A percentile compares a stretch with the other conserved stretches of the same genome.
Evolutionary conservation across 1,140 invertebrate species (phyloP).

Genomic region (Platyscapa corneri): DNA sequence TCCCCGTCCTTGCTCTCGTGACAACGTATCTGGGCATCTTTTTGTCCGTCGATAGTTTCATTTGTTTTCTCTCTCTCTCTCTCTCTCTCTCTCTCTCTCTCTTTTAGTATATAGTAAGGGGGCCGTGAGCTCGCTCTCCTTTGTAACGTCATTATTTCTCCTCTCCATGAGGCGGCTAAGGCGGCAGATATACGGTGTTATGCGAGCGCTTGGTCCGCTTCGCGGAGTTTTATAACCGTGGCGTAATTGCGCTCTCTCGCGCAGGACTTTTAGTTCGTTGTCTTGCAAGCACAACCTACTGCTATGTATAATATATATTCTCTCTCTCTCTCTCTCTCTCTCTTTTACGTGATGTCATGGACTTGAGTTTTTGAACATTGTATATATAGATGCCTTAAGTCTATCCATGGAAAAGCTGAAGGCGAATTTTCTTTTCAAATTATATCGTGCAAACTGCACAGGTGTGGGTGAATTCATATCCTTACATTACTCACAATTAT

Average conservation of each 20-base stretch:
- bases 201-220: not conserved
- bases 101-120: not conserved
- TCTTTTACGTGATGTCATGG: not conserved
- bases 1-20: conserved; percentile 1
- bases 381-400: not conserved
- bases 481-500: not conserved
- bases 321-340: not conserved
- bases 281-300: not conserved
- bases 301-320: not conserved
- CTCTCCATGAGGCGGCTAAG: not conserved
- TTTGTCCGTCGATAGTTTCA: not conserved
- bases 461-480: not conserved
- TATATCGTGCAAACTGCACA: not conserved
- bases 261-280: not conserved
- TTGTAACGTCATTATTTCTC: conserved; percentile 41
- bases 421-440: conserved; percentile 7
- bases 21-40: conserved; percentile 12
- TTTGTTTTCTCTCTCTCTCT: not conserved
- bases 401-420: not conserved
- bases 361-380: not conserved
- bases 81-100: conserved; percentile 8
- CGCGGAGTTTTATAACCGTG: conserved; percentile 31
- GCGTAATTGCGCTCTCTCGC: conserved; percentile 24
- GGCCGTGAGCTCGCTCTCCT: not conserved
- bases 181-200: not conserved